These are phyloP conservation scores for Henicopernis longicauda DNA, from an alignment of 2,113 vertebrate species.

Conservation along the genomic window DNA sequence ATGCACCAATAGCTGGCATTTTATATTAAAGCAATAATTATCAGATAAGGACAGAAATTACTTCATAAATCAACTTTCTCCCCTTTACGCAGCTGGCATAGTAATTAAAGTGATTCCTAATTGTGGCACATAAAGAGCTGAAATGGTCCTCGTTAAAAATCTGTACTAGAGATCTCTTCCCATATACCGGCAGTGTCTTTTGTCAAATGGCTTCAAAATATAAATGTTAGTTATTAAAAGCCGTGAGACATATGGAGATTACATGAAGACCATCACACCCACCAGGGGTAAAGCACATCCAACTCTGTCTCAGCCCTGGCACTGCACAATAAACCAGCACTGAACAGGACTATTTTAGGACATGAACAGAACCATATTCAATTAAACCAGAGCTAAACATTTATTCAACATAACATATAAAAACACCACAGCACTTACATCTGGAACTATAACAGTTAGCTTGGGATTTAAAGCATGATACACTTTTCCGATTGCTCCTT, in stretches of 20 bases:
- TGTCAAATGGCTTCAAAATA: neutral
- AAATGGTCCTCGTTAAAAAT: neutral
- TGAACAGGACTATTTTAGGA: neutral
- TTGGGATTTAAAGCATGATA: conserved; percentile 97
- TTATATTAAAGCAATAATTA: neutral
- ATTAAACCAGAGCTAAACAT: neutral
- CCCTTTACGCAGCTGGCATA: neutral
- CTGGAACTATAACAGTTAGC: conserved; percentile 93
- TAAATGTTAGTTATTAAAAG: neutral
- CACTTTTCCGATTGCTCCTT: conserved; percentile 95
- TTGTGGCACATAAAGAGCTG: neutral
- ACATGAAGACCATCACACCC: neutral
- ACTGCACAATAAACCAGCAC: neutral
- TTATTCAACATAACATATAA: neutral
- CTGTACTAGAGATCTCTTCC: neutral
- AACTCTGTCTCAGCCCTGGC: neutral
- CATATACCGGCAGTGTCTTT: neutral
- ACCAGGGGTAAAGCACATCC: no score
- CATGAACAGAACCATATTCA: neutral
- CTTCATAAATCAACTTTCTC: neutral
- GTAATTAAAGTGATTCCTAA: neutral
- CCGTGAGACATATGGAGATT: neutral
- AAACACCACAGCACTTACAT: conserved; percentile 78
- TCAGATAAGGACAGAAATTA: neutral
- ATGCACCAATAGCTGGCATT: neutral